Percentiles rank a stretch among this genome's conserved stretches.
Evolutionary conservation across 1,140 invertebrate species (phyloP).

Genomic region (Sitobion miscanthi): DNA sequence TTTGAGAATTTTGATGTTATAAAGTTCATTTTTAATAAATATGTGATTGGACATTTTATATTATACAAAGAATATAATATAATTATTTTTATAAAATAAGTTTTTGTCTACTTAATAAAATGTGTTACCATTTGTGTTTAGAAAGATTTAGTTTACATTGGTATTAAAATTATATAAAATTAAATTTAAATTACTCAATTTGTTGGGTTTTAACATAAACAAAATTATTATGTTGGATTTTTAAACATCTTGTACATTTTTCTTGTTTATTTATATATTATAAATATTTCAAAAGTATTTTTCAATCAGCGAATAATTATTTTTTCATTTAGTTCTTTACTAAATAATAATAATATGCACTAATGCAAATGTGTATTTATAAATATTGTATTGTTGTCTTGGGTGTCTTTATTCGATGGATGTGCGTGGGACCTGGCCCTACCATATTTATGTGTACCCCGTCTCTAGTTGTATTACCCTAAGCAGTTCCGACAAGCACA

Average conservation of each 20-base stretch:
- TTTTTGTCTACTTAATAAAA: conserved; percentile 56
- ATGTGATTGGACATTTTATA: conserved; percentile 56
- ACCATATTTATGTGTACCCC: conserved; percentile 23
- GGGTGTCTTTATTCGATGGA: neutral
- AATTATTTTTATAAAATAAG: conserved; percentile 50
- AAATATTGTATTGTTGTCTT: conserved; percentile 11
- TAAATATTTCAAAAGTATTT: conserved; percentile 48
- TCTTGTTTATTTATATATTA: conserved; percentile 41
- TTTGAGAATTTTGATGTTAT: conserved; percentile 42
- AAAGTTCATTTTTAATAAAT: conserved; percentile 47
- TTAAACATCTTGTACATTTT: conserved; percentile 29
- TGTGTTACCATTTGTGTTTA: conserved; percentile 57
- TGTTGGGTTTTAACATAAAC: conserved; percentile 43
- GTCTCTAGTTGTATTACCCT: conserved; percentile 8
- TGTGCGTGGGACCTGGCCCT: neutral
- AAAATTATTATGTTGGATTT: conserved; percentile 31
- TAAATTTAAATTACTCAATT: conserved; percentile 42
- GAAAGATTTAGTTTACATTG: conserved; percentile 55
- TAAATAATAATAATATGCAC: conserved; percentile 36
- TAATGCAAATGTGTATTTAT: conserved; percentile 33
- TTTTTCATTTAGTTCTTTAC: conserved; percentile 41
- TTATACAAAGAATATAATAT: conserved; percentile 39
- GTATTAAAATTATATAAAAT: conserved; percentile 44
- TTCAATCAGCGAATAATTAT: conserved; percentile 19
- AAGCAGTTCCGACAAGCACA: conserved; percentile 34